These are phyloP conservation scores for Alces alces DNA, from an alignment of 2,113 vertebrate species.

Conservation along the genomic window DNA sequence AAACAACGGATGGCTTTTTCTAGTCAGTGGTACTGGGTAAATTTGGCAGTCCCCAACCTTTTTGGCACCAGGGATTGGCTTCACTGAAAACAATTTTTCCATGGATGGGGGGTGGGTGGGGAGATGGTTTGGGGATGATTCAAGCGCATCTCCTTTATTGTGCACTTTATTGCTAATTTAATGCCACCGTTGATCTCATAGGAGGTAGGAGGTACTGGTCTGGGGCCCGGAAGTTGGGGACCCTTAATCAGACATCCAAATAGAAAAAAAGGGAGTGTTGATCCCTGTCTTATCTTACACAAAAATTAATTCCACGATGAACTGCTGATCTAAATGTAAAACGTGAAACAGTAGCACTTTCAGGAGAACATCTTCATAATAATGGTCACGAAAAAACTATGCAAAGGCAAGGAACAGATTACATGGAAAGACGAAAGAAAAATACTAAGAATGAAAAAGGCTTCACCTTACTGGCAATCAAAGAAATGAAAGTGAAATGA, in stretches of 20 bases:
- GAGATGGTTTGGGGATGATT: neutral
- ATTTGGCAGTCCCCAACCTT: neutral
- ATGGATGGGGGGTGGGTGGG: neutral
- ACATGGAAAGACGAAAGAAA: neutral
- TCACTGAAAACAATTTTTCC: neutral
- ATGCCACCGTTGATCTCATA: neutral
- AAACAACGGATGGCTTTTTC: neutral
- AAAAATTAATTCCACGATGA: neutral
- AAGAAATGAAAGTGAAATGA: neutral
- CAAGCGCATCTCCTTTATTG: neutral
- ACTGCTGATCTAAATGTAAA: neutral
- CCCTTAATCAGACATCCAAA: neutral
- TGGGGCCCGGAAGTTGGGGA: neutral
- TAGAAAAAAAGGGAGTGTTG: neutral
- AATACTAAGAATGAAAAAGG: neutral
- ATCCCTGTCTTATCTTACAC: neutral
- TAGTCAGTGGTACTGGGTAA: neutral
- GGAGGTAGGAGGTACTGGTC: neutral
- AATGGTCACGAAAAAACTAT: neutral
- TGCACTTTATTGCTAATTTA: neutral
- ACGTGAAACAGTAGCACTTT: neutral
- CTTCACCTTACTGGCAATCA: neutral
- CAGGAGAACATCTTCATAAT: neutral
- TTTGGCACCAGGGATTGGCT: neutral
- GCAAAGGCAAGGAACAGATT: neutral